Percentiles rank a stretch among this genome's conserved stretches.
Conservation (phyloP, 2,113 vertebrate species). For the Charadrius vociferus region DNA sequence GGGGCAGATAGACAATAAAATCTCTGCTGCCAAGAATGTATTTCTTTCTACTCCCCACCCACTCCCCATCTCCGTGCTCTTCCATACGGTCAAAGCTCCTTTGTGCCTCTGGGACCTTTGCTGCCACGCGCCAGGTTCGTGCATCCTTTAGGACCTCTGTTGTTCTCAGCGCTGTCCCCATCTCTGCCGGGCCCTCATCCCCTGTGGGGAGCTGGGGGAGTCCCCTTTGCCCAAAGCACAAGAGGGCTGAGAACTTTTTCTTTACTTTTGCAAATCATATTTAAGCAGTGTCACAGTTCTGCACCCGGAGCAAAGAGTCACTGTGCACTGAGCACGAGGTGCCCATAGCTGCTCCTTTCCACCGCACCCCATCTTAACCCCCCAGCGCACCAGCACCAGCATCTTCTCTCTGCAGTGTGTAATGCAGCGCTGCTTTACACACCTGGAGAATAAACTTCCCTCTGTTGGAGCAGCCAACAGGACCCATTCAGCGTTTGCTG, state of each 20-base stretch:
- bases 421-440: not conserved
- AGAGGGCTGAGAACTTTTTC: not conserved
- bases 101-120: not conserved
- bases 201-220: not conserved
- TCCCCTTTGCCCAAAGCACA: not conserved
- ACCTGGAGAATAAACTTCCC: not conserved
- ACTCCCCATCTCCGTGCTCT: not conserved
- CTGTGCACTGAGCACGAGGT: fast-evolving
- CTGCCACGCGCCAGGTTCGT: not conserved
- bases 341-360: fast-evolving
- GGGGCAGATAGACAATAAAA: not conserved
- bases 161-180: fast-evolving
- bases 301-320: not conserved
- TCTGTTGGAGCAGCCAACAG: not conserved
- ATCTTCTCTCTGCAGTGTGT: not conserved
- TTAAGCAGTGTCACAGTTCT: not conserved
- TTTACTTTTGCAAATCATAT: not conserved
- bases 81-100: not conserved
- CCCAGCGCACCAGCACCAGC: not conserved
- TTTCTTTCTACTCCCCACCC: not conserved
- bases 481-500: not conserved
- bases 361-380: not conserved
- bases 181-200: not conserved
- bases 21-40: not conserved
- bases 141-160: not conserved